phyloP scores from a whole-genome alignment of 2,113 vertebrate genomes.

The Zapus hudsonius region DNA sequence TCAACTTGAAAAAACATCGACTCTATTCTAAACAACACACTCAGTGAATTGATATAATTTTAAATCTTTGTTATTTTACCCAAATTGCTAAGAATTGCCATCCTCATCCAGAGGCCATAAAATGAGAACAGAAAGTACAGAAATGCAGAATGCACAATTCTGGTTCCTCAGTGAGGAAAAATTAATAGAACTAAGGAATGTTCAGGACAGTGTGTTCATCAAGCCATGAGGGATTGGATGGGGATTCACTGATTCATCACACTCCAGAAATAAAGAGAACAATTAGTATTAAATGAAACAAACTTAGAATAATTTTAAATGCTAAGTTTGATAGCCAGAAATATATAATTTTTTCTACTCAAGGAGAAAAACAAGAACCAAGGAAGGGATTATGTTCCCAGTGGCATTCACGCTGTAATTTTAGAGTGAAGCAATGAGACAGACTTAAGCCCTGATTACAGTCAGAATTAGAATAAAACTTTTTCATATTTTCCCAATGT shows the following conservation, averaged over 20 bases:
- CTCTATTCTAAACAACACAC: neutral
- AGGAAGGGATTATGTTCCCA: neutral
- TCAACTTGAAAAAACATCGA: constrained; percentile 7
- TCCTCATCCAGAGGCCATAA: constrained; percentile 45
- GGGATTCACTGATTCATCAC: neutral
- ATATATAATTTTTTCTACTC: neutral
- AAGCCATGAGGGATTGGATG: neutral
- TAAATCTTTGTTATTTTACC: constrained; percentile 23
- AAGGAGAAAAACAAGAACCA: neutral
- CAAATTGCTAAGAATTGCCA: constrained; percentile 34
- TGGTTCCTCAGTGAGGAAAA: neutral
- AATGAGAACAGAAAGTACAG: constrained; percentile 68
- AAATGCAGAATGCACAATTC: constrained; percentile 51
- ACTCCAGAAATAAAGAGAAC: constrained; percentile 34
- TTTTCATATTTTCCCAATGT: neutral
- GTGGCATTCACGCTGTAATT: neutral
- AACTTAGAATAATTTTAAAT: constrained; percentile 22
- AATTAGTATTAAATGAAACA: constrained; percentile 6
- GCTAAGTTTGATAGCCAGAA: neutral
- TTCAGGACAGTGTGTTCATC: neutral
- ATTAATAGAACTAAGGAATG: constrained; percentile 34
- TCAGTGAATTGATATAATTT: constrained; percentile 34
- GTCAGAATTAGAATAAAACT: neutral
- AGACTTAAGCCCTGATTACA: neutral
- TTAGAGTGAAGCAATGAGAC: neutral